Evolutionary conservation across 2,888 invertebrate species (phyloP).

Genomic region (Galeopsomyia nigrocyanea): DNA sequence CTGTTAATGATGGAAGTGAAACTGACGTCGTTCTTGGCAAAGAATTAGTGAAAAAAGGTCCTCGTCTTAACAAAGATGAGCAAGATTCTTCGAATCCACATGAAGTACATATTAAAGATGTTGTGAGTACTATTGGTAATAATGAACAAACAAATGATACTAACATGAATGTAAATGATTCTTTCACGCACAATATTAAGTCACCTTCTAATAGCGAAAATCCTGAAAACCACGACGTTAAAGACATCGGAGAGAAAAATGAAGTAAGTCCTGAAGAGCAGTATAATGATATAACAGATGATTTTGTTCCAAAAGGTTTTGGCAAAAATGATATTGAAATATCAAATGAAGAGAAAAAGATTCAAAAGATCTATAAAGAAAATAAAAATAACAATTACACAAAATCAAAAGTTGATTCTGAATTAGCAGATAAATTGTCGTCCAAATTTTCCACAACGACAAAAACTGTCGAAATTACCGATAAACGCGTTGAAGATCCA

Average conservation of each 20-base stretch:
- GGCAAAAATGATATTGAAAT: slow-evolving; percentile 46
- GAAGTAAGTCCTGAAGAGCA: slow-evolving; percentile 63
- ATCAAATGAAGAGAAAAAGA: slow-evolving; percentile 37
- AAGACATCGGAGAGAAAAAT: slow-evolving; percentile 48
- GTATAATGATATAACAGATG: slow-evolving; percentile 65
- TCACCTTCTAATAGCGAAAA: neutral
- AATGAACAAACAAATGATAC: slow-evolving; percentile 12
- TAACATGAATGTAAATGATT: neutral
- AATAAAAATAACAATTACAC: slow-evolving; percentile 33
- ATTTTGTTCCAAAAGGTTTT: slow-evolving; percentile 54
- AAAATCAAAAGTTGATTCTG: slow-evolving; percentile 30
- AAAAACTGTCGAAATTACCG: slow-evolving; percentile 17
- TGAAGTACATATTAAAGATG: slow-evolving; percentile 64
- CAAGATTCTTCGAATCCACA: slow-evolving; percentile 70
- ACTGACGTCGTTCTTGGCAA: slow-evolving; percentile 63
- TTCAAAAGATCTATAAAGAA: slow-evolving; percentile 44
- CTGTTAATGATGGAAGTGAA: slow-evolving; percentile 5
- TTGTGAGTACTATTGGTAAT: neutral
- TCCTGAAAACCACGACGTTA: slow-evolving; percentile 8
- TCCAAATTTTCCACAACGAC: slow-evolving; percentile 11
- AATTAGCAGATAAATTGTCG: slow-evolving; percentile 29
- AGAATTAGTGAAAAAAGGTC: slow-evolving; percentile 63
- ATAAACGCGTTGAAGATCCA: slow-evolving; percentile 56
- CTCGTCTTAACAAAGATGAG: slow-evolving; percentile 71
- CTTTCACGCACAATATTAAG: neutral